Percentiles rank a stretch among this genome's conserved stretches.
Conservation (phyloP, 2,797 vertebrate species). For the Helostoma temminkii region DNA sequence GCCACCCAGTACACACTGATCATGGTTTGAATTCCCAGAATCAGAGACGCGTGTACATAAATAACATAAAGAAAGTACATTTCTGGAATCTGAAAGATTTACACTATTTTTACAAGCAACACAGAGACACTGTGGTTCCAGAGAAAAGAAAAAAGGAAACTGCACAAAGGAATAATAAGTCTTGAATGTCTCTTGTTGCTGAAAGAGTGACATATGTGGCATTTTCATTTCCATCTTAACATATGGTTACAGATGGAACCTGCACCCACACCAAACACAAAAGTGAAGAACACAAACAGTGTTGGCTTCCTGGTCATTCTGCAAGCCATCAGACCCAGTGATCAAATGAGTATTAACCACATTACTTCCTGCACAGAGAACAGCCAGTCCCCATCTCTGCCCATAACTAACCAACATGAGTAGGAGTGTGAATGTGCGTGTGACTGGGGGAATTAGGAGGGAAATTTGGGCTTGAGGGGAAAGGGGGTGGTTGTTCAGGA, state of each 20-base stretch:
- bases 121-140: neutral
- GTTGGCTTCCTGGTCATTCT: slow-evolving; percentile 38
- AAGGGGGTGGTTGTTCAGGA: slow-evolving; percentile 54
- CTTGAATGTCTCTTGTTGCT: neutral
- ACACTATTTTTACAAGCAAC: slow-evolving; percentile 26
- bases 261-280: slow-evolving; percentile 18
- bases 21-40: slow-evolving; percentile 19
- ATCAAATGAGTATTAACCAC: slow-evolving; percentile 70
- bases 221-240: slow-evolving; percentile 26
- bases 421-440: slow-evolving; percentile 50
- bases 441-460: slow-evolving; percentile 7
- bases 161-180: slow-evolving; percentile 18
- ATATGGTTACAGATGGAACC: slow-evolving; percentile 20
- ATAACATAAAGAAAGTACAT: slow-evolving; percentile 30
- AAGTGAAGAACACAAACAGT: slow-evolving; percentile 29
- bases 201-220: slow-evolving; percentile 11
- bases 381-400: slow-evolving; percentile 69
- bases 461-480: neutral
- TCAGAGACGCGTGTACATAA: slow-evolving; percentile 14
- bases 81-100: slow-evolving; percentile 24
- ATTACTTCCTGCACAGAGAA: slow-evolving; percentile 72
- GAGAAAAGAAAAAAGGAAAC: slow-evolving; percentile 18
- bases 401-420: slow-evolving; percentile 45
- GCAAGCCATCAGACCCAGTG: slow-evolving; percentile 55
- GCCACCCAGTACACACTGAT: slow-evolving; percentile 28